A percentile compares a stretch with the other conserved stretches of the same genome.
These are phyloP conservation scores for Heliothis subflexa DNA, from an alignment of 1,140 invertebrate genomes.

Conservation along the genomic window DNA sequence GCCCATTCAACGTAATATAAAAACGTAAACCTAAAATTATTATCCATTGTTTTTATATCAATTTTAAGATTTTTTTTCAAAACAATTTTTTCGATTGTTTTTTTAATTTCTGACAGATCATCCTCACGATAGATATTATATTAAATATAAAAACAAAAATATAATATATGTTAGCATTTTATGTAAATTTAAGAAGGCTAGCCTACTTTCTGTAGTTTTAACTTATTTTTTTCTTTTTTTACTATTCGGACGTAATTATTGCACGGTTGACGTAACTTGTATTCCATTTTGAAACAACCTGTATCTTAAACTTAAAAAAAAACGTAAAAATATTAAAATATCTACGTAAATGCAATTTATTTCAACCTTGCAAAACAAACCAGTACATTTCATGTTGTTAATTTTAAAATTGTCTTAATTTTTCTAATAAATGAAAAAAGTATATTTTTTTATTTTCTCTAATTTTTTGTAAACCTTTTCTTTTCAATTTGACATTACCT, in stretches of 20 bases:
- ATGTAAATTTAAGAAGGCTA: constrained; percentile 72
- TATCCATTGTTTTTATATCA: too few species aligned
- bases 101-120: background rate
- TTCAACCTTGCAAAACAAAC: background rate
- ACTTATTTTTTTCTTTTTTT: constrained; percentile 65
- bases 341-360: background rate
- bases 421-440: constrained; percentile 33
- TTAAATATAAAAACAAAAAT: constrained; percentile 68
- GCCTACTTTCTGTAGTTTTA: constrained; percentile 73
- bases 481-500: constrained; percentile 84
- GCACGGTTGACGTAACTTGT: constrained; percentile 50
- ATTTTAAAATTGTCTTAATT: constrained; percentile 34
- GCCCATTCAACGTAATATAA: too few species aligned
- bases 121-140: constrained; percentile 48
- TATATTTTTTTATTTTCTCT: constrained; percentile 29
- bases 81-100: too few species aligned
- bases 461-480: constrained; percentile 40
- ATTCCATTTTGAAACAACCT: background rate
- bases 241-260: constrained; percentile 29
- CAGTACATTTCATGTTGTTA: constrained; percentile 48
- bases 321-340: background rate
- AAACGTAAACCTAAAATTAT: too few species aligned
- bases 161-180: constrained; percentile 78
- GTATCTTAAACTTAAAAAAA: background rate
- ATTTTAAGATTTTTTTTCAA: background rate